Conservation (phyloP, 2,113 vertebrate species). For the Erinaceus europaeus region DNA sequence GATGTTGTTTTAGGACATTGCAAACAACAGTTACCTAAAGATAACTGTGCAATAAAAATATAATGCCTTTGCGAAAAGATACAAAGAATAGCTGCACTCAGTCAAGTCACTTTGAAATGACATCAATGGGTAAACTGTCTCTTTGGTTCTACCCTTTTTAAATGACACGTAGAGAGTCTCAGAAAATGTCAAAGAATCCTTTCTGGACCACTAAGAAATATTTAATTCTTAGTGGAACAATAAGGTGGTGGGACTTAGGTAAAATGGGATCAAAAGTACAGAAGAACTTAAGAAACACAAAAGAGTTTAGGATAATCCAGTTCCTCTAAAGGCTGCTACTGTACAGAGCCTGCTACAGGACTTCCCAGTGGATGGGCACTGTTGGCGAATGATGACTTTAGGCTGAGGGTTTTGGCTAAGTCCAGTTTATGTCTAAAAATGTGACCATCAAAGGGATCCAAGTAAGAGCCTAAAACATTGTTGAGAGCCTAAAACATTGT, state of each 20-base stretch:
- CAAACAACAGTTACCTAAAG: background rate
- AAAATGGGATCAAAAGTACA: background rate
- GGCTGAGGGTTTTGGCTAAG: background rate
- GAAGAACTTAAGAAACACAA: background rate
- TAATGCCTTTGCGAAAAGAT: background rate
- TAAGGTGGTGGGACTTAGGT: background rate
- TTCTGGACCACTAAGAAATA: background rate
- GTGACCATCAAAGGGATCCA: no score
- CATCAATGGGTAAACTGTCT: background rate
- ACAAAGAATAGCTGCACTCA: background rate
- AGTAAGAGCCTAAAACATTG: background rate
- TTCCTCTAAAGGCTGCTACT: rapidly evolving
- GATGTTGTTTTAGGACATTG: background rate
- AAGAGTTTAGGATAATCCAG: background rate
- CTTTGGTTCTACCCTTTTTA: background rate
- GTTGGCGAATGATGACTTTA: background rate
- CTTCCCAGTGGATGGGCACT: background rate
- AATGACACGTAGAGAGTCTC: background rate
- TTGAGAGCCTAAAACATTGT: background rate
- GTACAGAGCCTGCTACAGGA: rapidly evolving
- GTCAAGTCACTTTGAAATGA: background rate
- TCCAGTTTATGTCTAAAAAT: background rate
- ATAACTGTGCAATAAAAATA: background rate
- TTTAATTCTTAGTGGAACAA: background rate
- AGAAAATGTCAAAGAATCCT: background rate